Percentiles rank a stretch among this genome's conserved stretches.
Conservation (phyloP, 2,888 invertebrate species). For the Philhelius pedissequus region DNA sequence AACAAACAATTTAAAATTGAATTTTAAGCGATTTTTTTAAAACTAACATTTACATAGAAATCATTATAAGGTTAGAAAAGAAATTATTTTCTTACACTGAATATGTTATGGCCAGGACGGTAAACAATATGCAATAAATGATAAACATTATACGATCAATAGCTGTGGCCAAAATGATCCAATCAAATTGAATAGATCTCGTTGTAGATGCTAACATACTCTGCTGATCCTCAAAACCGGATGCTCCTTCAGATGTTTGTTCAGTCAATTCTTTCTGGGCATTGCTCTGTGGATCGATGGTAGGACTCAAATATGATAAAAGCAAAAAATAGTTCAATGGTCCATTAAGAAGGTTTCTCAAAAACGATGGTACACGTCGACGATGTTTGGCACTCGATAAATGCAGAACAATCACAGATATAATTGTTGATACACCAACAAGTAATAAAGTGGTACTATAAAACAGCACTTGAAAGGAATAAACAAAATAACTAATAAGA, state of each 20-base stretch:
- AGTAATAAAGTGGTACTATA: conserved; percentile 80
- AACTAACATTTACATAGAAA: conserved; percentile 12
- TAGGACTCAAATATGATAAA: conserved; percentile 52
- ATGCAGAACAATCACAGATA: conserved; percentile 81
- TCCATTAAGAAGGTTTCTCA: conserved; percentile 75
- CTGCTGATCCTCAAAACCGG: conserved; percentile 68
- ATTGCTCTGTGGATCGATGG: conserved; percentile 69
- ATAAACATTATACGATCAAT: conserved; percentile 83
- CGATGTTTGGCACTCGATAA: conserved; percentile 79
- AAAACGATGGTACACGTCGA: conserved; percentile 78
- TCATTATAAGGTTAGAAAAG: neutral
- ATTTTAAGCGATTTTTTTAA: neutral
- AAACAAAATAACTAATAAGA: neutral
- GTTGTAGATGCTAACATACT: conserved; percentile 66
- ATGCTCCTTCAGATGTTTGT: conserved; percentile 33
- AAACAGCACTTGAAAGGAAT: neutral
- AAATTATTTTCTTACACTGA: conserved; percentile 69
- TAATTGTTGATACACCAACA: conserved; percentile 80
- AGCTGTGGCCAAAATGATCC: conserved; percentile 83
- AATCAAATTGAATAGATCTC: conserved; percentile 81
- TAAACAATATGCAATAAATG: conserved; percentile 81
- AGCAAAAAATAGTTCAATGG: conserved; percentile 71
- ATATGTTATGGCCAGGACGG: conserved; percentile 75
- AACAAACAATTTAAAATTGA: neutral
- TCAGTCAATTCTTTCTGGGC: conserved; percentile 69